phyloP scores from a whole-genome alignment of 2,888 invertebrate species.

The Clivina fossor region DNA sequence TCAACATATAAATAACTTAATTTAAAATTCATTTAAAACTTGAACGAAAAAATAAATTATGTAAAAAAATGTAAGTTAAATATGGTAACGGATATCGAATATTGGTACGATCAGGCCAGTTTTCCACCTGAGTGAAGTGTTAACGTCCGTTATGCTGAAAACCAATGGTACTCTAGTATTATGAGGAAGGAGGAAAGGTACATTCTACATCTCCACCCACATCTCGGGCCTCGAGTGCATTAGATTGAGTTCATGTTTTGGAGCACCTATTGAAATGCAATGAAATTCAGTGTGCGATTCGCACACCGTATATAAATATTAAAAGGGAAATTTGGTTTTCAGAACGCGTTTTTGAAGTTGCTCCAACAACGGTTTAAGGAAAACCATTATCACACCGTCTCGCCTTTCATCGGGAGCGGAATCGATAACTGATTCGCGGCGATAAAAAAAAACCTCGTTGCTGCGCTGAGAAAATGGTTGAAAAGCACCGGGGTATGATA shows the following conservation, averaged over 20 bases:
- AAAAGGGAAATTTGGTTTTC: slow-evolving; percentile 34
- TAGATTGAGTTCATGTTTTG: slow-evolving; percentile 25
- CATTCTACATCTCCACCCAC: too few species aligned
- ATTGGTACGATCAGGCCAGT: too few species aligned
- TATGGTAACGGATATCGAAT: too few species aligned
- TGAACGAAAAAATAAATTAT: too few species aligned
- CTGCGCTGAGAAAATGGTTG: slow-evolving; percentile 7
- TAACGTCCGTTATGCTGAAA: too few species aligned
- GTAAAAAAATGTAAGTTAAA: too few species aligned
- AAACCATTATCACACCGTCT: slow-evolving; percentile 34
- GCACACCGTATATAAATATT: slow-evolving; percentile 33
- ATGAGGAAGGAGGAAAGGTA: too few species aligned
- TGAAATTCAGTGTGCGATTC: slow-evolving; percentile 31
- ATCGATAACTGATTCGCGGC: slow-evolving; percentile 31
- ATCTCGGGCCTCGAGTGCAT: slow-evolving; percentile 27
- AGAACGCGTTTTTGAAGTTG: slow-evolving; percentile 33
- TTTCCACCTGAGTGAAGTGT: too few species aligned
- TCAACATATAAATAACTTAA: too few species aligned
- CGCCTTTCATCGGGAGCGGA: slow-evolving; percentile 29
- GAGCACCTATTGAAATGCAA: slow-evolving; percentile 31
- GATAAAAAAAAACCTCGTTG: slow-evolving; percentile 29
- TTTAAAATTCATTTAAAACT: too few species aligned
- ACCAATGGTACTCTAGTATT: too few species aligned
- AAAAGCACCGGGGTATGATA: slow-evolving; percentile 17
- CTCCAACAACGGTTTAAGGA: slow-evolving; percentile 32